phyloP scores from a whole-genome alignment of 2,113 vertebrate species.

The Peromyscus leucopus region DNA sequence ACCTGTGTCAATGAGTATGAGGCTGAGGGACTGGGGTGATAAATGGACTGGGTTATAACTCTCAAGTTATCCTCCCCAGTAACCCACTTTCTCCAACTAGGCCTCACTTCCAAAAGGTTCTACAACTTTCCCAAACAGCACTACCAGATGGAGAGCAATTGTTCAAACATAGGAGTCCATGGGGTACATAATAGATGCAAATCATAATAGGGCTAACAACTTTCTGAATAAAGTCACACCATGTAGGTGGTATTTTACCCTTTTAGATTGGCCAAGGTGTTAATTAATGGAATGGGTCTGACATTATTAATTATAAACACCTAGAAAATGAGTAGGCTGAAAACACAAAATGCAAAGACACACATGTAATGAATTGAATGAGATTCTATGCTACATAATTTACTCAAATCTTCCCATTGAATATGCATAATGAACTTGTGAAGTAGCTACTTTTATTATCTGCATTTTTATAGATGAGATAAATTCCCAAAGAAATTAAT shows the following conservation, averaged over 20 bases:
- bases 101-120: not conserved
- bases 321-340: constrained; percentile 17
- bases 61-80: not conserved
- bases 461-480: constrained; percentile 36
- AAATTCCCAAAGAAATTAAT: not conserved
- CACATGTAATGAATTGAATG: not conserved
- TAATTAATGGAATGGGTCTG: not conserved
- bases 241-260: not conserved
- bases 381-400: not conserved
- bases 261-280: constrained; percentile 36
- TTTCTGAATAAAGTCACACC: not conserved
- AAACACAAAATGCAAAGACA: constrained; percentile 45
- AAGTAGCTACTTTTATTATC: constrained; percentile 9
- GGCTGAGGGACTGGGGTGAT: not conserved
- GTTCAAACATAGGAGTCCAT: not conserved
- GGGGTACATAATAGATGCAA: not conserved
- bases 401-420: constrained; percentile 41
- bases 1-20: not conserved
- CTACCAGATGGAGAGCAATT: not conserved
- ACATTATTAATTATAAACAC: constrained; percentile 37
- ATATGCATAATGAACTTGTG: constrained; percentile 18
- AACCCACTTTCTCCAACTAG: not conserved
- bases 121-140: not conserved
- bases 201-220: not conserved
- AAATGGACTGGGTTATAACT: not conserved